Percentiles rank a stretch among this genome's conserved stretches.
These are phyloP conservation scores for Hyphantria cunea DNA, from an alignment of 1,140 invertebrate species.

Conservation along the genomic window DNA sequence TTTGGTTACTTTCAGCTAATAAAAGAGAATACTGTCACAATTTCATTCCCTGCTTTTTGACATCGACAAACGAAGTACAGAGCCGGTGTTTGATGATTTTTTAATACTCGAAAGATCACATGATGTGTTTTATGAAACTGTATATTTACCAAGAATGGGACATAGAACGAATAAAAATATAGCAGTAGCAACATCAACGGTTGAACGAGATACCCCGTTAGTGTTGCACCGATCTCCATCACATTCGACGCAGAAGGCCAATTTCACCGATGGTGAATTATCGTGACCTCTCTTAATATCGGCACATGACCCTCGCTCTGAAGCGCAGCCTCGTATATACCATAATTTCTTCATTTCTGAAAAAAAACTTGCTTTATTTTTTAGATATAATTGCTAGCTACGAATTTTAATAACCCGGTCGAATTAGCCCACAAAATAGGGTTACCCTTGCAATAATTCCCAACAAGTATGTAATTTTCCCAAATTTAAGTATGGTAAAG, in stretches of 20 bases:
- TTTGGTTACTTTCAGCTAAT: no score
- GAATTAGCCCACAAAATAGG: no score
- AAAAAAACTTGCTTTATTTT: slow-evolving; percentile 17
- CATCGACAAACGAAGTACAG: no score
- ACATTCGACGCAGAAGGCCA: slow-evolving; percentile 54
- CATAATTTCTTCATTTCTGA: slow-evolving; percentile 54
- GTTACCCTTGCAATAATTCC: no score
- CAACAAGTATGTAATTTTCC: no score
- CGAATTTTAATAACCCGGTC: no score
- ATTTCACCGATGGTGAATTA: slow-evolving; percentile 39
- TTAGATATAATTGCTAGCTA: no score
- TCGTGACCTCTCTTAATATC: slow-evolving; percentile 50
- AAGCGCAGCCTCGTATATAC: slow-evolving; percentile 60
- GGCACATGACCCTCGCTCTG: slow-evolving; percentile 55
- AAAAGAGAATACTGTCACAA: no score
- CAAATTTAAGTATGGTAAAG: no score
- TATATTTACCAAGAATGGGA: slow-evolving; percentile 53
- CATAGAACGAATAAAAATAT: slow-evolving; percentile 49
- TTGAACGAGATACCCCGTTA: slow-evolving; percentile 41
- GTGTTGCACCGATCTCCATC: slow-evolving; percentile 60
- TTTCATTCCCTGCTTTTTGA: no score
- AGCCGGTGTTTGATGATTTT: no score
- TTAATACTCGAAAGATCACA: no score
- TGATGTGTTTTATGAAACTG: slow-evolving; percentile 41
- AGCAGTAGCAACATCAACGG: slow-evolving; percentile 44